phyloP scores from a whole-genome alignment of 2,888 invertebrate genomes.

The Epistrophella euchroma region DNA sequence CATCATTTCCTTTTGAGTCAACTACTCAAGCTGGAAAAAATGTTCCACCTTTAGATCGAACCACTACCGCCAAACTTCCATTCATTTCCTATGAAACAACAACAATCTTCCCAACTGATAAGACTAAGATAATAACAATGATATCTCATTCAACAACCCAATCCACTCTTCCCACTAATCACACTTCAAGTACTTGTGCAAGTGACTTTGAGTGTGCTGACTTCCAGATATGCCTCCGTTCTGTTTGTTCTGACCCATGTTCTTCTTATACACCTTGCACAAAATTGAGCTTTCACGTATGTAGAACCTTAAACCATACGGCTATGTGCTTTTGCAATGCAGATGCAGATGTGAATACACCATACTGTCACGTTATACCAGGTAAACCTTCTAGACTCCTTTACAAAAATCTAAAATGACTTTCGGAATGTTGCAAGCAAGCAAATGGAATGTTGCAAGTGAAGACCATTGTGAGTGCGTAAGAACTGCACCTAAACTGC shows the following conservation, averaged over 20 bases:
- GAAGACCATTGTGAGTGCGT: constrained; percentile 41
- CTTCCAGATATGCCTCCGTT: constrained; percentile 84
- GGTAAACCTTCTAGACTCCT: constrained; percentile 84
- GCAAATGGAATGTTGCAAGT: constrained; percentile 70
- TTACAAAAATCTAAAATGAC: constrained; percentile 42
- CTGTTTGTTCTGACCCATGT: constrained; percentile 85
- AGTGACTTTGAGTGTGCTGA: constrained; percentile 82
- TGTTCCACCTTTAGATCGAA: too few relatives aligned
- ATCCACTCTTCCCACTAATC: constrained; percentile 45
- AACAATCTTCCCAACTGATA: constrained; percentile 60
- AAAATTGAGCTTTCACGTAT: constrained; percentile 83
- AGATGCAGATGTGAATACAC: constrained; percentile 83
- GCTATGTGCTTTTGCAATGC: constrained; percentile 86
- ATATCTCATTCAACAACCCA: constrained; percentile 32
- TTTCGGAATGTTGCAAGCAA: constrained; percentile 78
- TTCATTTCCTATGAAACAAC: constrained; percentile 54
- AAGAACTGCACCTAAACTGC: constrained; percentile 71
- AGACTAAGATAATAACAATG: constrained; percentile 60
- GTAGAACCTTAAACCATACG: constrained; percentile 85
- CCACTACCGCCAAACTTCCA: constrained; percentile 34
- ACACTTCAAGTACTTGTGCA: constrained; percentile 77
- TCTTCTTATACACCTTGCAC: constrained; percentile 81
- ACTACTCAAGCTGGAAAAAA: too few relatives aligned
- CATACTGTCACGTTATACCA: constrained; percentile 86
- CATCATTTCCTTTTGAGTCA: too few relatives aligned